Evolutionary conservation across 2,888 invertebrate species (phyloP), one percentile per base, ranked within the genome.

Genomic region (Melangyna quadrimaculata): DNA sequence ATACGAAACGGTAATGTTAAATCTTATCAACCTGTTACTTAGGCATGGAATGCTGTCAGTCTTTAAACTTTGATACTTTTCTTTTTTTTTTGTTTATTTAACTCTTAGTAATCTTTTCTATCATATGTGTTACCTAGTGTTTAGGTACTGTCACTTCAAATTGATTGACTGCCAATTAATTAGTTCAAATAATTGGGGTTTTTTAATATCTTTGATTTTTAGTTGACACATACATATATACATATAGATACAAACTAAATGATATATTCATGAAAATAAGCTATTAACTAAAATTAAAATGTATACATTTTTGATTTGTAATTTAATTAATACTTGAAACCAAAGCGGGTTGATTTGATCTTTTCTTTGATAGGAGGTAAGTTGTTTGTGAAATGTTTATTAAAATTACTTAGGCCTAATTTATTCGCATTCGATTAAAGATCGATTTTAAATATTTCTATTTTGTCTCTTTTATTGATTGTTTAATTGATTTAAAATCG

Each of bases 131-230:
- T 45, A 4, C 10, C 45, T 45, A 10, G 48, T 45, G 45, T 43
- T 72, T 32, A n/a, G n/a, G n/a, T n/a, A n/a, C 51, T 77, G 53
- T 72, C 67, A 72, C 61, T 43, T 43, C 35, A 59, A 72, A 69
- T 37, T 82, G 82, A 82, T 82, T 73, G 82, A 43, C 82, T 78
- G 72, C 61, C 61, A 82, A 82, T 78, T 78, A 82, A 78, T 82
- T 82, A 82, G 48, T 22, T n/a, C 59, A 14, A 35, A 29, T 32
- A 59, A 35, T 27, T 27, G 51, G 19, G 12, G 12, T 48, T 48
- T 32, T 7, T 22, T n/a, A 55, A 10, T 19, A 22, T 19, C 32
- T 19, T 14, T 14, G 32, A 12, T n/a, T 27, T 48, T 12, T 12
- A 19, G 19, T 45, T n/a, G n/a, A n/a, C n/a, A n/a, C n/a, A n/a